Conservation (phyloP, 2,797 vertebrate species). For the Paedocypris micromegethes region DNA sequence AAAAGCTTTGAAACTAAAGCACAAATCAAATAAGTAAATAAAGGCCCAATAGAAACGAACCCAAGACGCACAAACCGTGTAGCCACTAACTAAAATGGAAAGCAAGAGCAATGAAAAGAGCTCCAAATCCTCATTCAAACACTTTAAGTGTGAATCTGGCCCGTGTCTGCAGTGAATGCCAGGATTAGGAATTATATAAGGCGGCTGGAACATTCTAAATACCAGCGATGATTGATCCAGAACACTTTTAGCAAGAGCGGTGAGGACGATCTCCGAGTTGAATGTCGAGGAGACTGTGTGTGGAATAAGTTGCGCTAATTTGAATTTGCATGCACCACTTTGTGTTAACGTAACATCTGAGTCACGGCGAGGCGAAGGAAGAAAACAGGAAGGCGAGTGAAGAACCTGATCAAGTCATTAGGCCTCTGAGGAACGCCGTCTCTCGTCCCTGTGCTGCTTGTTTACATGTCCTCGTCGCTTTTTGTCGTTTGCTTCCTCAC, state of each 20-base stretch:
- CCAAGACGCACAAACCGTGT: too few relatives aligned
- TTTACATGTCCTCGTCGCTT: slow-evolving; percentile 10
- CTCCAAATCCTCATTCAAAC: slow-evolving; percentile 35
- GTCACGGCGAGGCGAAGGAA: not conserved
- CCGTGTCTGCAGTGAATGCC: slow-evolving; percentile 28
- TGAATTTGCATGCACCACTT: slow-evolving; percentile 15
- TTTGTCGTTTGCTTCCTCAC: too few relatives aligned
- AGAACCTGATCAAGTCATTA: slow-evolving; percentile 35
- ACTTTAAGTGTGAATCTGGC: slow-evolving; percentile 39
- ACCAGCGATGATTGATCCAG: slow-evolving; percentile 41
- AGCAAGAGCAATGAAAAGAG: slow-evolving; percentile 27
- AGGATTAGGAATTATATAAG: slow-evolving; percentile 37
- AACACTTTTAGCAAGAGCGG: slow-evolving; percentile 30
- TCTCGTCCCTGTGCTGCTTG: slow-evolving; percentile 1
- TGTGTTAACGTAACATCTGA: slow-evolving; percentile 20
- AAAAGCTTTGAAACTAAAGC: too few relatives aligned
- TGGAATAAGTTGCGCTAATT: not conserved
- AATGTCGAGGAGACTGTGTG: not conserved
- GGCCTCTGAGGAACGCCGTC: slow-evolving; percentile 6
- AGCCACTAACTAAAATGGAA: not conserved
- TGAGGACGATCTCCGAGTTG: not conserved
- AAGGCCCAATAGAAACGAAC: too few relatives aligned
- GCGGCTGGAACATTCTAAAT: slow-evolving; percentile 29
- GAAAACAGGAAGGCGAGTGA: slow-evolving; percentile 1
- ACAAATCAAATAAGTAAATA: too few relatives aligned